Conservation (phyloP, 2,888 invertebrate genomes). For the Merodon equestris region DNA sequence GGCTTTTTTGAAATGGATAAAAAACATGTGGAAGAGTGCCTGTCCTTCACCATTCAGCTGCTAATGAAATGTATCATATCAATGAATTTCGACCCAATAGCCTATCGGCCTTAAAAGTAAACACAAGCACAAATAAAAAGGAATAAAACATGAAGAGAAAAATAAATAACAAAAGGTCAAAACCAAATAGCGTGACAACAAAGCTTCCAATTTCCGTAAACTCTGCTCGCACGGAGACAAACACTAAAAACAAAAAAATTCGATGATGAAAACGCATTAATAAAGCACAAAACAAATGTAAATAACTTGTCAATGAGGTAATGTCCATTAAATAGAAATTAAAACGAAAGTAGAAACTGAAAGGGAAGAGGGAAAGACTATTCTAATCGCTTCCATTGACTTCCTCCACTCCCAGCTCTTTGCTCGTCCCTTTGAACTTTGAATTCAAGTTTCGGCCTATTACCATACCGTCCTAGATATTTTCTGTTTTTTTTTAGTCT, state of each 20-base stretch:
- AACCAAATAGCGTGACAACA: too few relatives aligned
- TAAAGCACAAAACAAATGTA: conserved; percentile 36
- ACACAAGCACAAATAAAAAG: too few relatives aligned
- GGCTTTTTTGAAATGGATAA: too few relatives aligned
- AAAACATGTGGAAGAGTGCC: too few relatives aligned
- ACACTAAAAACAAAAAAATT: conserved; percentile 11
- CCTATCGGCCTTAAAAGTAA: too few relatives aligned
- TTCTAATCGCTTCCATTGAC: conserved; percentile 29
- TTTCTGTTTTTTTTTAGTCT: conserved; percentile 10
- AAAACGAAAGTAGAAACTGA: conserved; percentile 1
- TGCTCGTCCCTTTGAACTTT: conserved; percentile 20
- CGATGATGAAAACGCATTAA: conserved; percentile 15
- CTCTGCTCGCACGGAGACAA: background rate
- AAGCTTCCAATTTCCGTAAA: too few relatives aligned
- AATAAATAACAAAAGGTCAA: too few relatives aligned
- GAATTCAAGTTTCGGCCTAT: conserved; percentile 10
- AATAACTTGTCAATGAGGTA: conserved; percentile 47
- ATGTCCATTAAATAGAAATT: conserved; percentile 38
- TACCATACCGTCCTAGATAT: background rate
- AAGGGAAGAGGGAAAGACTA: conserved; percentile 5
- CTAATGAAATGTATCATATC: too few relatives aligned
- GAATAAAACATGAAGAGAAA: too few relatives aligned
- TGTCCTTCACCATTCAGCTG: too few relatives aligned
- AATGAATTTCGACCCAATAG: too few relatives aligned
- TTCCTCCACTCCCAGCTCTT: conserved; percentile 5